Percentiles rank a stretch among this genome's conserved stretches.
Conservation (phyloP, 2,113 vertebrate genomes). For the Oncorhynchus keta region DNA sequence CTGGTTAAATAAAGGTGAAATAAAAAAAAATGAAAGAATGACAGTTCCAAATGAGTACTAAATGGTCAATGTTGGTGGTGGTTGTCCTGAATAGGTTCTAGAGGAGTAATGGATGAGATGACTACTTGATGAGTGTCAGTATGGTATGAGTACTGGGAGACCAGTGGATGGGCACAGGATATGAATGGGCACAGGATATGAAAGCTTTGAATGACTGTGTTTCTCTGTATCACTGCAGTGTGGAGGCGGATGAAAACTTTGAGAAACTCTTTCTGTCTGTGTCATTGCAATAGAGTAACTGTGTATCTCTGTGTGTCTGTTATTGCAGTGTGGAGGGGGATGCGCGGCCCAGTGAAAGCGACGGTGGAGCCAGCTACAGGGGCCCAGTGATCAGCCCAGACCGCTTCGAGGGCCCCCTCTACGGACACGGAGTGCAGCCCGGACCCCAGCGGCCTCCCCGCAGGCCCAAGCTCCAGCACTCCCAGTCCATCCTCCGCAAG, state of each 20-base stretch:
- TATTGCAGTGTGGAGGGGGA: constrained; percentile 90
- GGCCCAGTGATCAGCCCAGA: constrained; percentile 89
- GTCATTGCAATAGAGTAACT: not conserved
- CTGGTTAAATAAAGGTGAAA: too few relatives aligned
- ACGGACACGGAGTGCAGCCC: constrained; percentile 78
- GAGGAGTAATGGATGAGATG: not conserved
- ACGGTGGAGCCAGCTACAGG: constrained; percentile 82
- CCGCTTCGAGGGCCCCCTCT: constrained; percentile 83
- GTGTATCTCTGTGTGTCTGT: constrained; percentile 20
- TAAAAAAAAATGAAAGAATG: not conserved
- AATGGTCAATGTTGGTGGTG: not conserved
- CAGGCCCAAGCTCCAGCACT: constrained; percentile 93
- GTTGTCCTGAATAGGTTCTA: not conserved
- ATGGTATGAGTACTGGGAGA: not conserved
- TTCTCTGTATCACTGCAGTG: not conserved
- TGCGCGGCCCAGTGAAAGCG: constrained; percentile 84
- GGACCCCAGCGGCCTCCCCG: constrained; percentile 86
- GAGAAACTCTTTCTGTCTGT: not conserved
- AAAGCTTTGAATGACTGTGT: not conserved
- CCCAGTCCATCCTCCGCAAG: constrained; percentile 92
- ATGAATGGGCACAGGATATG: not conserved
- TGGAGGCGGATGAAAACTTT: too few relatives aligned
- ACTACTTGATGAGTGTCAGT: too few relatives aligned
- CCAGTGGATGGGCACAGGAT: not conserved
- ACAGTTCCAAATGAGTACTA: not conserved